phyloP scores from a whole-genome alignment of 1,140 invertebrate species.

The Potamilus streckersoni region DNA sequence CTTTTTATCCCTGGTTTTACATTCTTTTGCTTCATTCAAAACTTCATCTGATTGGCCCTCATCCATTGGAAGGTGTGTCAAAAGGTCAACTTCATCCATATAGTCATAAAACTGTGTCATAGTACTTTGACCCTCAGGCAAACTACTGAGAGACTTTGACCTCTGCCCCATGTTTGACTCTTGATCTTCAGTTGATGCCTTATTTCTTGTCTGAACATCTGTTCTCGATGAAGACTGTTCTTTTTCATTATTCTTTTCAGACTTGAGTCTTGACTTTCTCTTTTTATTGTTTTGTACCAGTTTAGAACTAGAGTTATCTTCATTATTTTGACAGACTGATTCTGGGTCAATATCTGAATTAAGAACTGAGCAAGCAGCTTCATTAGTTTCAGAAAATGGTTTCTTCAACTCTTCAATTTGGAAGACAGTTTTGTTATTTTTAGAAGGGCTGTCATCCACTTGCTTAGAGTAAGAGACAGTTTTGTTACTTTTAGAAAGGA shows the following conservation, averaged over 20 bases:
- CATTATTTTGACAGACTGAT: too few relatives aligned
- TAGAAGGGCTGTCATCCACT: too few relatives aligned
- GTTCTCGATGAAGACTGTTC: not conserved
- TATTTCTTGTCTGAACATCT: not conserved
- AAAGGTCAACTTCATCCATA: slow-evolving; percentile 16
- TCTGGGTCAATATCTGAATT: too few relatives aligned
- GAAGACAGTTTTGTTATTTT: too few relatives aligned
- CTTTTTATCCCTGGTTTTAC: not conserved
- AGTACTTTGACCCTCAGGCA: slow-evolving; percentile 32
- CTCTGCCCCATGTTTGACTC: not conserved
- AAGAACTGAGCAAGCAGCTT: too few relatives aligned
- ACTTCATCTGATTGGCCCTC: not conserved
- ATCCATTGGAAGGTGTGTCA: not conserved
- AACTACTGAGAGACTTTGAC: not conserved
- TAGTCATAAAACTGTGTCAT: slow-evolving; percentile 45
- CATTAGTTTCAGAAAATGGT: too few relatives aligned
- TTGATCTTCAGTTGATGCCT: too few relatives aligned
- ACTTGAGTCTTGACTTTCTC: not conserved
- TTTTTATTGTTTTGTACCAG: not conserved
- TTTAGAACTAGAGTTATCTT: too few relatives aligned
- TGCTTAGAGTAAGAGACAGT: too few relatives aligned
- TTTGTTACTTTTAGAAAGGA: too few relatives aligned
- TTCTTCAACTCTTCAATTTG: too few relatives aligned
- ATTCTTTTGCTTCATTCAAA: not conserved
- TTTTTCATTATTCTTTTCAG: not conserved